A percentile compares a stretch with the other conserved stretches of the same genome.
phyloP scores from a whole-genome alignment of 1,140 invertebrate species.

The Aphaenogaster rudis region DNA sequence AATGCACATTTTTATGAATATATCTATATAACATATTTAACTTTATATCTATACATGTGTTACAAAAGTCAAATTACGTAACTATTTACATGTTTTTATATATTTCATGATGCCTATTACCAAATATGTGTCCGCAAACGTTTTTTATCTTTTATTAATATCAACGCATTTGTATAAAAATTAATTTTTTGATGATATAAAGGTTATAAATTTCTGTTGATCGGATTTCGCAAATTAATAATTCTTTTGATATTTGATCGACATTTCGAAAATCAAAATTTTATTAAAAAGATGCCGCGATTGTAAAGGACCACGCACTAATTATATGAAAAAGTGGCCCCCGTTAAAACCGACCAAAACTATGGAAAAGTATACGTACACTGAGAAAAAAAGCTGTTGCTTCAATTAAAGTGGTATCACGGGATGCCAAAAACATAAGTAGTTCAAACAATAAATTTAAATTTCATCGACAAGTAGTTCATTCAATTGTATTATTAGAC shows the following conservation, averaged over 20 bases:
- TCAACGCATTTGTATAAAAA: background rate
- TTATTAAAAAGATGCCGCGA: background rate
- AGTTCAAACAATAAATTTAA: too few species aligned
- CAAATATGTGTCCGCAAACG: background rate
- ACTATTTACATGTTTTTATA: background rate
- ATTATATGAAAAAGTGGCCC: too few species aligned
- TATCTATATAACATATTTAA: background rate
- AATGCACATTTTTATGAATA: constrained; percentile 26
- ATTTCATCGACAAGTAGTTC: too few species aligned
- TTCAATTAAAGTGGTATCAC: too few species aligned
- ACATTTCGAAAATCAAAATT: background rate
- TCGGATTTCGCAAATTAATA: background rate
- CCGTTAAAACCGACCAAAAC: too few species aligned
- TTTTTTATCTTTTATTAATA: background rate
- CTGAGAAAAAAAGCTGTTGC: too few species aligned
- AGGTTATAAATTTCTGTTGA: background rate
- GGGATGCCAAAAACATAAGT: too few species aligned
- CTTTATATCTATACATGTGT: background rate
- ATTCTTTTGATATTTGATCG: background rate
- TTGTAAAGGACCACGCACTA: background rate
- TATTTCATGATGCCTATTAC: background rate
- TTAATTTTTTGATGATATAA: background rate
- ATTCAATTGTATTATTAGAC: too few species aligned
- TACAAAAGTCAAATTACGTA: background rate
- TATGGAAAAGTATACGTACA: too few species aligned